A percentile compares a stretch with the other conserved stretches of the same genome.
phyloP scores from a whole-genome alignment of 2,888 invertebrate species.

The Diploptera punctata region DNA sequence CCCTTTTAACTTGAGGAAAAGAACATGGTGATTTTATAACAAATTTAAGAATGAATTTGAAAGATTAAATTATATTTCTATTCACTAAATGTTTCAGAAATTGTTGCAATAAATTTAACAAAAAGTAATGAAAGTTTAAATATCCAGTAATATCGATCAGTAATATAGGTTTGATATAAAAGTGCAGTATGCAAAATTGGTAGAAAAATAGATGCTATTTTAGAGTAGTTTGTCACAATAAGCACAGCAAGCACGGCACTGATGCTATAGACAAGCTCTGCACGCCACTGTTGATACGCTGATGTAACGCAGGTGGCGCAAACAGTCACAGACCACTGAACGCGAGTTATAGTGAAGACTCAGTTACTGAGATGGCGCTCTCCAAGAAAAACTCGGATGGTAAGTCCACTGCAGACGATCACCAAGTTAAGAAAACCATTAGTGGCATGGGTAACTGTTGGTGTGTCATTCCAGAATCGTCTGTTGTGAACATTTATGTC shows the following conservation, averaged over 20 bases:
- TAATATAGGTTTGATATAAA: too few relatives aligned
- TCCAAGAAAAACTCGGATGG: conserved; percentile 86
- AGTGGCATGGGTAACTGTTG: conserved; percentile 11
- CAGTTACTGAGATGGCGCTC: conserved; percentile 79
- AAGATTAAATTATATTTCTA: too few relatives aligned
- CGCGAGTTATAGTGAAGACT: conserved; percentile 82
- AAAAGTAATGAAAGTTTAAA: too few relatives aligned
- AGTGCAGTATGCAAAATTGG: not conserved
- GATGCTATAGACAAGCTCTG: not conserved
- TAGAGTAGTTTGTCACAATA: not conserved
- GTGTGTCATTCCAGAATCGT: not conserved
- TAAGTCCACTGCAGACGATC: conserved; percentile 59
- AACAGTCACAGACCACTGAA: conserved; percentile 57
- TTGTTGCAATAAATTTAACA: too few relatives aligned
- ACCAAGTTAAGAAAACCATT: not conserved
- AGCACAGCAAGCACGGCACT: conserved; percentile 5
- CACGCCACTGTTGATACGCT: conserved; percentile 28
- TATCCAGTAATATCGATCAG: too few relatives aligned
- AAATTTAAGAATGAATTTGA: too few relatives aligned
- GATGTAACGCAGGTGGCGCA: conserved; percentile 50
- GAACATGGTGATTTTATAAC: too few relatives aligned
- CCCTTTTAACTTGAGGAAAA: too few relatives aligned
- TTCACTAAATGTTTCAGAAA: too few relatives aligned
- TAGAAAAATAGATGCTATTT: not conserved
- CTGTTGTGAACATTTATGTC: conserved; percentile 16